Conservation (phyloP, 2,888 invertebrate genomes). For the Plebejus melissa region DNA sequence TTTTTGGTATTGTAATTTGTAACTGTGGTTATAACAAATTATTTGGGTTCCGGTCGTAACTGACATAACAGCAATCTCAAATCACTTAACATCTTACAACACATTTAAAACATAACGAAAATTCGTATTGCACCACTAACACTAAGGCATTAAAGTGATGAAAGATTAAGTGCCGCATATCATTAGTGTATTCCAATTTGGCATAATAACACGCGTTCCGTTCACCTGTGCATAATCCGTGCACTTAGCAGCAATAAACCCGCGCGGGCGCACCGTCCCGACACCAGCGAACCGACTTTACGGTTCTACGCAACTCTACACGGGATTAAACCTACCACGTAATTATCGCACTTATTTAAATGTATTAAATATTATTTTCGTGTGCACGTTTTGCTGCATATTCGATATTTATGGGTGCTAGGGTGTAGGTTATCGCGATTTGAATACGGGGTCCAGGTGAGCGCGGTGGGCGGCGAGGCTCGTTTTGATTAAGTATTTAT, state of each 20-base stretch:
- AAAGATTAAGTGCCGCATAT: conserved; percentile 34
- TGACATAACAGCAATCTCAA: neutral
- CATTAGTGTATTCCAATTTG: conserved; percentile 36
- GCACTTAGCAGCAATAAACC: conserved; percentile 39
- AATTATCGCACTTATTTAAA: neutral
- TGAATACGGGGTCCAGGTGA: conserved; percentile 32
- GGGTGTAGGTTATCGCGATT: conserved; percentile 32
- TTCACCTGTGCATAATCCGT: conserved; percentile 36
- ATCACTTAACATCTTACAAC: conserved; percentile 3
- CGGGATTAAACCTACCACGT: neutral
- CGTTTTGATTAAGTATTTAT: conserved; percentile 35
- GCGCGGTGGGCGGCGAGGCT: conserved; percentile 28
- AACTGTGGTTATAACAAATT: neutral
- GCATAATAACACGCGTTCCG: conserved; percentile 32
- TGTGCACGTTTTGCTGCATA: neutral
- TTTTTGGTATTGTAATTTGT: neutral
- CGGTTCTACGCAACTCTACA: conserved; percentile 11
- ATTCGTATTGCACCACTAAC: conserved; percentile 16
- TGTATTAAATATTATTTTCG: conserved; percentile 8
- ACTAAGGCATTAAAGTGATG: conserved; percentile 30
- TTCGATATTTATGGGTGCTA: conserved; percentile 16
- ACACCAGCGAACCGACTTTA: conserved; percentile 24
- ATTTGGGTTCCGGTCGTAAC: neutral
- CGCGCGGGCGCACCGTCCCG: conserved; percentile 26
- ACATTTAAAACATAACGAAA: conserved; percentile 23